A percentile compares a stretch with the other conserved stretches of the same genome.
Evolutionary conservation across 2,888 invertebrate genomes (phyloP).

Genomic region (Augochlorella aurata): DNA sequence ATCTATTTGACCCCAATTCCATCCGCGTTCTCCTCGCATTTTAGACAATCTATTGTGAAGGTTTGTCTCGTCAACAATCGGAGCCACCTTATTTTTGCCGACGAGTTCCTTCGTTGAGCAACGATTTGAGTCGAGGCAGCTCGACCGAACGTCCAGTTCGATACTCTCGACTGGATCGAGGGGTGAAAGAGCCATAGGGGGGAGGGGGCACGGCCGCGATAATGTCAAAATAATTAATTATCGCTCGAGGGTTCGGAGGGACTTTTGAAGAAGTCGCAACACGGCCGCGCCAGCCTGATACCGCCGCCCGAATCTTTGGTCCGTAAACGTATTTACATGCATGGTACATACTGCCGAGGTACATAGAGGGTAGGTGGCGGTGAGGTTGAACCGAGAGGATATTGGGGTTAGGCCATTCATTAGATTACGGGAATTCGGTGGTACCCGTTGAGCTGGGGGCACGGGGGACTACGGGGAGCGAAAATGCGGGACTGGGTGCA

Average conservation of each 20-base stretch:
- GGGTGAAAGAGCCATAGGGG: not conserved
- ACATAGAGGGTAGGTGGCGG: conserved; percentile 62
- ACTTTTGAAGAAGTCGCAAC: conserved; percentile 61
- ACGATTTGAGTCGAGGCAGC: conserved; percentile 5
- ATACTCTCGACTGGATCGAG: conserved; percentile 9
- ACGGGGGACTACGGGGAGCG: conserved; percentile 37
- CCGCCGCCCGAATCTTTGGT: conserved; percentile 49
- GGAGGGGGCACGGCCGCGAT: conserved; percentile 56
- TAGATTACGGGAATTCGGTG: conserved; percentile 79
- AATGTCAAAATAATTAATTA: conserved; percentile 73
- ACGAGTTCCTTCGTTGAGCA: not conserved
- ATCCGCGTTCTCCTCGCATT: not conserved
- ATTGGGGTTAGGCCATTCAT: conserved; percentile 77
- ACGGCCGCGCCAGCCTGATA: conserved; percentile 50
- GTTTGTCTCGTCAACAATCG: not conserved
- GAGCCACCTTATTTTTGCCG: not conserved
- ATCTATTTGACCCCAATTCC: conserved; percentile 45
- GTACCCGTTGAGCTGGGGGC: conserved; percentile 57
- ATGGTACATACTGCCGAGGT: conserved; percentile 57
- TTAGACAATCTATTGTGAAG: conserved; percentile 1
- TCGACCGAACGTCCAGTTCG: not conserved
- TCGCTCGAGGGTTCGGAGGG: conserved; percentile 41
- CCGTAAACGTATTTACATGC: conserved; percentile 62
- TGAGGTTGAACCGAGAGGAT: conserved; percentile 71
- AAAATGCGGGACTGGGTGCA: conserved; percentile 64